phyloP scores from a whole-genome alignment of 1,140 invertebrate species.

The Drosophila oshimai region DNA sequence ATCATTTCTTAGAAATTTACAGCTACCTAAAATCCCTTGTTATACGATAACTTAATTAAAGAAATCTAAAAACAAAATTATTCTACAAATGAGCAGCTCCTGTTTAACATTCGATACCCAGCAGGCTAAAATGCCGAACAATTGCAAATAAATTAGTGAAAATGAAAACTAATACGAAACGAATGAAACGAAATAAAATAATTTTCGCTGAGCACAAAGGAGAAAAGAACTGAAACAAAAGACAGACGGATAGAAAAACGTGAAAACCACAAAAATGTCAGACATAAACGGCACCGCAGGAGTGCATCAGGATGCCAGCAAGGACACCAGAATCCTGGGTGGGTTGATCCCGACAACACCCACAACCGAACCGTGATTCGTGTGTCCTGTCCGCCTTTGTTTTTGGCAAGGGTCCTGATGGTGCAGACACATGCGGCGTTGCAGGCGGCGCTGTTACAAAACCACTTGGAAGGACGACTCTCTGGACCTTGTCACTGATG shows the following conservation, averaged over 20 bases:
- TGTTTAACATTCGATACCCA: constrained; percentile 25
- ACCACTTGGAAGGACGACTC: constrained; percentile 49
- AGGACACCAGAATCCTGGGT: constrained; percentile 38
- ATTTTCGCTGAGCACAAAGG: constrained; percentile 20
- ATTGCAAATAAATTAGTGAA: constrained; percentile 57
- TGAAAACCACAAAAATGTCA: constrained; percentile 72
- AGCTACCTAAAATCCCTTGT: neutral
- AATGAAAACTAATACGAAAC: constrained; percentile 66
- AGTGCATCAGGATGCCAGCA: neutral
- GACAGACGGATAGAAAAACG: constrained; percentile 9
- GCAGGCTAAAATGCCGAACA: constrained; percentile 9
- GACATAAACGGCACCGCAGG: constrained; percentile 71
- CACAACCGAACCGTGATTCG: constrained; percentile 54
- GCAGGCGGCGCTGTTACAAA: constrained; percentile 63
- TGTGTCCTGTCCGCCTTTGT: constrained; percentile 21
- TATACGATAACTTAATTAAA: constrained; percentile 28
- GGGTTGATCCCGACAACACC: constrained; percentile 67
- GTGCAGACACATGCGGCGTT: constrained; percentile 66
- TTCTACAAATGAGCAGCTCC: constrained; percentile 19
- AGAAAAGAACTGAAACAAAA: constrained; percentile 35
- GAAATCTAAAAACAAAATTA: neutral
- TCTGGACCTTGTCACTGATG: constrained; percentile 41
- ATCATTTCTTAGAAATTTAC: neutral
- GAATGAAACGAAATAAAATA: constrained; percentile 13
- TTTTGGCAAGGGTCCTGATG: constrained; percentile 30